A percentile compares a stretch with the other conserved stretches of the same genome.
These are phyloP conservation scores for Doryteuthis pealeii DNA, from an alignment of 1,140 invertebrate genomes.

Conservation along the genomic window DNA sequence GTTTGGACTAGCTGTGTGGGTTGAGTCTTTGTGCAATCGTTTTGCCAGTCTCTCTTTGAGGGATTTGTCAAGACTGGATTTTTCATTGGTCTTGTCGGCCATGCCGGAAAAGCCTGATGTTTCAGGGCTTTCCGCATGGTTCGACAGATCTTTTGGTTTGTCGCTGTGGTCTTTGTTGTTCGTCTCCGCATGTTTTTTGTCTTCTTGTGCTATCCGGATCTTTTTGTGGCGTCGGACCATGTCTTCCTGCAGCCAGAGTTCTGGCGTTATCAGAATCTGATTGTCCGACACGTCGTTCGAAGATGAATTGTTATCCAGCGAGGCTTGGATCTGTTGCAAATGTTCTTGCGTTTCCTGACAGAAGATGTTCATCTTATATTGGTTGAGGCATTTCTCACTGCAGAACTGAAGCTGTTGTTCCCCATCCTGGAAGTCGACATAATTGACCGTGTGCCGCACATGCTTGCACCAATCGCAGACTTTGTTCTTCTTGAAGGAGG, in stretches of 20 bases:
- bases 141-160: not conserved
- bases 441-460: constrained; percentile 85
- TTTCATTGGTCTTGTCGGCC: not conserved
- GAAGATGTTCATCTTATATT: constrained; percentile 95
- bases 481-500: constrained; percentile 86
- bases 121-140: not conserved
- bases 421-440: constrained; percentile 77
- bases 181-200: not conserved
- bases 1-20: not conserved
- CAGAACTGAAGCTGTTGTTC: constrained; percentile 66
- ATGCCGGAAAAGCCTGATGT: not conserved
- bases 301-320: constrained; percentile 53
- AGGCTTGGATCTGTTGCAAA: constrained; percentile 67
- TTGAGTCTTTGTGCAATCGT: not conserved
- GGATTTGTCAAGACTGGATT: not conserved
- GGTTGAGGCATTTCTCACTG: constrained; percentile 87
- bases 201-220: not conserved
- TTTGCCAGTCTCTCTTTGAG: not conserved
- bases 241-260: constrained; percentile 69
- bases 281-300: constrained; percentile 28
- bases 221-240: constrained; percentile 58
- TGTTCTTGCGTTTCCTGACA: constrained; percentile 88
- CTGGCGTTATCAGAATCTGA: constrained; percentile 76
- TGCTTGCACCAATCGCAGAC: constrained; percentile 93
- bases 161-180: not conserved